Evolutionary conservation across 1,140 invertebrate genomes (phyloP).

Genomic region (Trachymyrmex septentrionalis): DNA sequence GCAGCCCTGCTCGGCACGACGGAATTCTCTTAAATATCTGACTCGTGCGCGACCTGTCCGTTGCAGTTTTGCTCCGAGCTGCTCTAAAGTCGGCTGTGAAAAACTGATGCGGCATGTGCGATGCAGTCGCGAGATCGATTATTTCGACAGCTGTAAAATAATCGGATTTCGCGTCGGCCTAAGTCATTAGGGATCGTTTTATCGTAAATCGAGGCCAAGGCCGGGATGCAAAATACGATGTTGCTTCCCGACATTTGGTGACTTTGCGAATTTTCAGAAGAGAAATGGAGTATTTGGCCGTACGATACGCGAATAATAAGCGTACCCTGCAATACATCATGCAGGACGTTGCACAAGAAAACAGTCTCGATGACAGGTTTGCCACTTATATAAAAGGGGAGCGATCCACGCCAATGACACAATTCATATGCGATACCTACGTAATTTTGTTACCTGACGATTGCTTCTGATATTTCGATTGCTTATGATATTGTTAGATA

Average conservation of each 20-base stretch:
- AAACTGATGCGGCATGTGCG: conserved; percentile 13
- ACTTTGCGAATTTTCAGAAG: conserved; percentile 4
- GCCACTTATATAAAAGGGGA: conserved; percentile 11
- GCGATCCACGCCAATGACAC: conserved; percentile 3
- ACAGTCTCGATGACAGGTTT: neutral
- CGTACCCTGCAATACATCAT: neutral
- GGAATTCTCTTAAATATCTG: conserved; percentile 16
- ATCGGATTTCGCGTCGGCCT: conserved; percentile 29
- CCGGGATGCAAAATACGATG: conserved; percentile 18
- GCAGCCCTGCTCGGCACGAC: conserved; percentile 34
- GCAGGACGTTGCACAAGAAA: conserved; percentile 4
- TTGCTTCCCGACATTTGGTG: conserved; percentile 21
- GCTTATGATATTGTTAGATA: neutral
- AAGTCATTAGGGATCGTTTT: conserved; percentile 40
- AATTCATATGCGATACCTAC: conserved; percentile 6
- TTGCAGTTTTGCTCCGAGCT: conserved; percentile 14
- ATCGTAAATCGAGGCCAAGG: conserved; percentile 64
- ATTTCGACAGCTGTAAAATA: conserved; percentile 36
- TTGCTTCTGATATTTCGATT: conserved; percentile 9
- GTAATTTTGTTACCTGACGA: conserved; percentile 17
- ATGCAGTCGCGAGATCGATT: conserved; percentile 27
- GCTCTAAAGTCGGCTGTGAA: conserved; percentile 6
- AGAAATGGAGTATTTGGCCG: conserved; percentile 14
- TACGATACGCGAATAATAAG: neutral
- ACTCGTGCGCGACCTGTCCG: conserved; percentile 36